Evolutionary conservation across 2,797 vertebrate genomes (phyloP).

Genomic region (Rhinoraja longicauda): DNA sequence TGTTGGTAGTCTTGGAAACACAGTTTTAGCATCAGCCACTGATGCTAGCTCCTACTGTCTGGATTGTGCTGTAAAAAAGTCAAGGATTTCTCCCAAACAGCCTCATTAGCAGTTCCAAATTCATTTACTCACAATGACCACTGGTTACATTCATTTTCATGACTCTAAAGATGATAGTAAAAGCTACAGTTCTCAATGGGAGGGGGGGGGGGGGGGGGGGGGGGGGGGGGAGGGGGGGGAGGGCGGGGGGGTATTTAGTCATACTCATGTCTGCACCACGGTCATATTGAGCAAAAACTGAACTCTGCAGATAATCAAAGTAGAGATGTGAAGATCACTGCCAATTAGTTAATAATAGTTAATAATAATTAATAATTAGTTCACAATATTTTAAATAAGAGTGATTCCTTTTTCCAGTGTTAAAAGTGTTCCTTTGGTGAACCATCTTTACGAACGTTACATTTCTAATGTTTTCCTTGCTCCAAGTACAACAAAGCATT

Average conservation of each 20-base stretch:
- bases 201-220: too few relatives aligned
- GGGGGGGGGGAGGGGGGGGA: too few relatives aligned
- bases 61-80: slow-evolving; percentile 35
- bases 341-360: not conserved
- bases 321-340: too few relatives aligned
- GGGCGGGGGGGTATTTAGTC: not conserved
- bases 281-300: not conserved
- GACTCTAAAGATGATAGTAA: not conserved
- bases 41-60: slow-evolving; percentile 40
- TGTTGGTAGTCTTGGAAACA: slow-evolving; percentile 35
- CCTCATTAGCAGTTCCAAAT: slow-evolving; percentile 17
- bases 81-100: slow-evolving; percentile 3
- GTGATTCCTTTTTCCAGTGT: not conserved
- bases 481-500: not conserved
- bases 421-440: not conserved
- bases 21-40: slow-evolving; percentile 32
- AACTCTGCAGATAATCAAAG: not conserved
- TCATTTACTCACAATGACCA: not conserved
- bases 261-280: not conserved
- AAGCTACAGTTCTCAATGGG: not conserved
- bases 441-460: not conserved
- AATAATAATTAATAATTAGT: too few relatives aligned
- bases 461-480: not conserved
- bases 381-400: not conserved
- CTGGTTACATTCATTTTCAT: not conserved